A percentile compares a stretch with the other conserved stretches of the same genome.
These are phyloP conservation scores for Pitta sordida DNA, from an alignment of 2,113 vertebrate species.

Conservation along the genomic window DNA sequence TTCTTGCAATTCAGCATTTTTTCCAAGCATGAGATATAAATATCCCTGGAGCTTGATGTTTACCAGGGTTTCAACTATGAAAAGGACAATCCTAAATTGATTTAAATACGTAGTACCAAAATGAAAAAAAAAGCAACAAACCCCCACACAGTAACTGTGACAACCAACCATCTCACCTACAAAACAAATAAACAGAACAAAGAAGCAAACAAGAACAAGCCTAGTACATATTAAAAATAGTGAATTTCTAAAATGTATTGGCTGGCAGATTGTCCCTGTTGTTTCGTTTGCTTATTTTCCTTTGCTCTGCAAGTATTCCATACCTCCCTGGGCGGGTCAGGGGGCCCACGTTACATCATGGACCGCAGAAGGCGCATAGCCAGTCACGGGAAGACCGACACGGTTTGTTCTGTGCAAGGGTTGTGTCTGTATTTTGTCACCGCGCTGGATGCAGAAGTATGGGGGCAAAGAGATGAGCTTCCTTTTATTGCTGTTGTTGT, in stretches of 20 bases:
- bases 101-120: background rate
- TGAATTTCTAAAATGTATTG: background rate
- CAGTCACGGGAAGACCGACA: fast-evolving
- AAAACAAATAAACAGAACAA: background rate
- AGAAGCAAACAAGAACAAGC: background rate
- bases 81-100: background rate
- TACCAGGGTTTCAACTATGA: background rate
- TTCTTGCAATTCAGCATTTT: background rate
- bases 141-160: too few species aligned
- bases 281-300: background rate
- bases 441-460: background rate
- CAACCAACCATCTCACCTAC: background rate
- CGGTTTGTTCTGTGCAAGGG: background rate
- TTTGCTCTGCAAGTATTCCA: fast-evolving
- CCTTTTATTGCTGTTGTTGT: too few species aligned
- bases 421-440: fast-evolving
- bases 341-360: fast-evolving
- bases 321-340: background rate
- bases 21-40: background rate
- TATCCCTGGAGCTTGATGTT: background rate
- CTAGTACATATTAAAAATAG: fast-evolving
- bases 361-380: fast-evolving
- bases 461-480: too few species aligned
- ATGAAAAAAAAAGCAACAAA: background rate
- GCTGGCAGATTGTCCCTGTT: too few species aligned